Conservation (phyloP, 2,888 invertebrate genomes). For the Tolmerus cingulatus region DNA sequence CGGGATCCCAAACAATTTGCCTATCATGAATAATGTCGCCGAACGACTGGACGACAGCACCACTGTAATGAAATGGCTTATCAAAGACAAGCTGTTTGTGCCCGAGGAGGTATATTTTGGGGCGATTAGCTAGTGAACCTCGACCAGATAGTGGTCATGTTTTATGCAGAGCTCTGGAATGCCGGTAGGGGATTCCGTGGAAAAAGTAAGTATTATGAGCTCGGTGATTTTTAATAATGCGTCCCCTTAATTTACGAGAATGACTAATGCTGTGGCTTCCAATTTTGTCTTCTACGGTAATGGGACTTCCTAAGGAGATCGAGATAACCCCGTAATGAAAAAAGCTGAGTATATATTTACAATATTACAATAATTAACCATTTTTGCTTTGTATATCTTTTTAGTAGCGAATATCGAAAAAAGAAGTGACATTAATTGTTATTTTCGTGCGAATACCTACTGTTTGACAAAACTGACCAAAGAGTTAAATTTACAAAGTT, state of each 20-base stretch:
- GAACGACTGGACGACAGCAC: not conserved
- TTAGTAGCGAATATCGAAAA: too few relatives aligned
- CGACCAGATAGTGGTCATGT: not conserved
- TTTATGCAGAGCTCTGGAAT: not conserved
- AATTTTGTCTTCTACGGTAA: not conserved
- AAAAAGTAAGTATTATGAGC: not conserved
- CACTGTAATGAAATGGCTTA: slow-evolving; percentile 3
- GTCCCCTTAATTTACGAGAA: not conserved
- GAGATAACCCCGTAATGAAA: not conserved
- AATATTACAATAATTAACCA: not conserved
- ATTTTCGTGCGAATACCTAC: too few relatives aligned
- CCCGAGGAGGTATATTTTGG: not conserved
- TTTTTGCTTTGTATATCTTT: too few relatives aligned
- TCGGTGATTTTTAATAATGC: not conserved
- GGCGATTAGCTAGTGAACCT: not conserved
- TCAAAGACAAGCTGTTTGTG: not conserved
- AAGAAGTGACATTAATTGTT: too few relatives aligned
- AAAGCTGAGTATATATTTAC: too few relatives aligned
- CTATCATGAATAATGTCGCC: not conserved
- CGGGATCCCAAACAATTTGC: not conserved
- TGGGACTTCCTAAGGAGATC: not conserved
- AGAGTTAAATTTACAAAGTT: too few relatives aligned
- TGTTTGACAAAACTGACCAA: too few relatives aligned
- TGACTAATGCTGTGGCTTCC: not conserved
- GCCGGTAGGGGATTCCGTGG: not conserved